These are phyloP conservation scores for Oligia latruncula DNA, from an alignment of 2,888 invertebrate genomes.

Conservation along the genomic window DNA sequence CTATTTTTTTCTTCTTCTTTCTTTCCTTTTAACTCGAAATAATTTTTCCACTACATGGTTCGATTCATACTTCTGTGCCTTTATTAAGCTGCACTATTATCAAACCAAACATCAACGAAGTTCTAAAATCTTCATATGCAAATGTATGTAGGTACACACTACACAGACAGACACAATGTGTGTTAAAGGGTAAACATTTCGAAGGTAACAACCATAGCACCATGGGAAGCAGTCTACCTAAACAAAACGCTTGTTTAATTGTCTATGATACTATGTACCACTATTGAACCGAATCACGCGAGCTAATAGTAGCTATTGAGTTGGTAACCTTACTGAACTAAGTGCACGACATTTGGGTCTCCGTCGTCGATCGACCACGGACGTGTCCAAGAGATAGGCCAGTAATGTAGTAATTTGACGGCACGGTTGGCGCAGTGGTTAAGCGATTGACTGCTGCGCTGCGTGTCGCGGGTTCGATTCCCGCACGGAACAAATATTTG, in stretches of 20 bases:
- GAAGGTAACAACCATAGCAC: not conserved
- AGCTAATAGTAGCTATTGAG: constrained; percentile 67
- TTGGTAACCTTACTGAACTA: constrained; percentile 80
- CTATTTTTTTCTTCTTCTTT: too few species aligned
- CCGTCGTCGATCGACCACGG: constrained; percentile 40
- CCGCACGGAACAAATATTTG: too few species aligned
- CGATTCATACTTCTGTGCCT: not conserved
- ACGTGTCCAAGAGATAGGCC: constrained; percentile 66
- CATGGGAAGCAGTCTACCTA: constrained; percentile 11
- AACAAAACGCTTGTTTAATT: constrained; percentile 26
- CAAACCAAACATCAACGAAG: not conserved
- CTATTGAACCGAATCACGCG: constrained; percentile 32
- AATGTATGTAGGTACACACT: not conserved
- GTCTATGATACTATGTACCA: constrained; percentile 16
- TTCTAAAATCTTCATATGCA: not conserved
- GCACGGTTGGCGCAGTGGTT: too few species aligned
- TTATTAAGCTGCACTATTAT: not conserved
- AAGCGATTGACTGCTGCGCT: too few species aligned
- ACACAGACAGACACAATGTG: not conserved
- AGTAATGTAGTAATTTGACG: too few species aligned
- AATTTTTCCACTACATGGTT: not conserved
- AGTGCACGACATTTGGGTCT: constrained; percentile 74
- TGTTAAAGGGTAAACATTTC: constrained; percentile 4
- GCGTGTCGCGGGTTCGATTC: too few species aligned
- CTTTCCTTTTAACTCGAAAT: not conserved